Evolutionary conservation across 2,113 vertebrate genomes (phyloP).

Genomic region (Hippopotamus amphibius): DNA sequence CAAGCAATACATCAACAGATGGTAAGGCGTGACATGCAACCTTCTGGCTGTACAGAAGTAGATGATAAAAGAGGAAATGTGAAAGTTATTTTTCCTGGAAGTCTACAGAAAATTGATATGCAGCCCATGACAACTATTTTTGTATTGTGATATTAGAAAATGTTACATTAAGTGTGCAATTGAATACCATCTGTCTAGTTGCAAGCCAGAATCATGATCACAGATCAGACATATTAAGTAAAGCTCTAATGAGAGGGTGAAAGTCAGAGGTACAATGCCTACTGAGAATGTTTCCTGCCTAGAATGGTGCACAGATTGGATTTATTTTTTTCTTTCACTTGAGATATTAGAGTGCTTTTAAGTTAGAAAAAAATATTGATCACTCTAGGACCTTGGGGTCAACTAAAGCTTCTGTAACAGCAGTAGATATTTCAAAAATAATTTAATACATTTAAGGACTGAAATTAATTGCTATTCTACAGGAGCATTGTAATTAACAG

Average conservation of each 20-base stretch:
- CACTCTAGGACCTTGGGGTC: not conserved
- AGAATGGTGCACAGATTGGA: not conserved
- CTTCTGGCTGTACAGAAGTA: conserved; percentile 68
- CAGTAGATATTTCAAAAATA: not conserved
- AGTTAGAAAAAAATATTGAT: not conserved
- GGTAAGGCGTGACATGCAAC: conserved; percentile 11
- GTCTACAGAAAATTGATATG: conserved; percentile 58
- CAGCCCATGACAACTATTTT: conserved; percentile 63
- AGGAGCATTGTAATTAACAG: not conserved
- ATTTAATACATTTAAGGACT: not conserved
- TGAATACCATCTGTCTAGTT: conserved; percentile 68
- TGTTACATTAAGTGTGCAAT: conserved; percentile 65
- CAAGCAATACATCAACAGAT: conserved; percentile 64
- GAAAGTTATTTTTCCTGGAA: conserved; percentile 62
- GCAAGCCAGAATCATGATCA: conserved; percentile 48
- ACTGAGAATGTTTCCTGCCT: not conserved
- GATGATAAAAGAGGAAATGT: conserved; percentile 63
- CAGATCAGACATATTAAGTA: conserved; percentile 8
- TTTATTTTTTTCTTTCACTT: not conserved
- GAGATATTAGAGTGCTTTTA: not conserved
- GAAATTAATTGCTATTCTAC: not conserved
- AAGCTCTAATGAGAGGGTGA: conserved; percentile 33
- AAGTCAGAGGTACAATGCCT: not conserved
- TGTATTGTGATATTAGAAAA: conserved; percentile 64
- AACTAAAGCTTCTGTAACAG: not conserved